These are phyloP conservation scores for Ectropis crepuscularia DNA, from an alignment of 2,888 invertebrate species.

Conservation along the genomic window DNA sequence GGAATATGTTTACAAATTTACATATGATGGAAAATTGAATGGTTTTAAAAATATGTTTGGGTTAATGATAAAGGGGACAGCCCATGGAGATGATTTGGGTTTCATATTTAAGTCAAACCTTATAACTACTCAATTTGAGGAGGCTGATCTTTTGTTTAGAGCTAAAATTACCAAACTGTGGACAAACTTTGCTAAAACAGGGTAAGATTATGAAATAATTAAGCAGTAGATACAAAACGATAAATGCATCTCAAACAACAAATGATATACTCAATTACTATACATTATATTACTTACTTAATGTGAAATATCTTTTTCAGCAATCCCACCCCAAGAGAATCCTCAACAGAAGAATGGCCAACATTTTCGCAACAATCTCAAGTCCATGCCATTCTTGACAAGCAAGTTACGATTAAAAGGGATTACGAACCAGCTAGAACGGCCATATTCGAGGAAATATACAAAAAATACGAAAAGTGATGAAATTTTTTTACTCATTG, in stretches of 20 bases:
- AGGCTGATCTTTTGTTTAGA: slow-evolving; percentile 44
- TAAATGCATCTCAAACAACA: background rate
- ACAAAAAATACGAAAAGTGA: slow-evolving; percentile 51
- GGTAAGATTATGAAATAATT: slow-evolving; percentile 49
- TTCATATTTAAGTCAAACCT: slow-evolving; percentile 11
- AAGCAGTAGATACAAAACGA: background rate
- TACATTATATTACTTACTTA: background rate
- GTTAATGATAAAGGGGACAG: slow-evolving; percentile 50
- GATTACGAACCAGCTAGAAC: slow-evolving; percentile 54
- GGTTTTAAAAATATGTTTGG: slow-evolving; percentile 44
- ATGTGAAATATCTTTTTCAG: slow-evolving; percentile 46
- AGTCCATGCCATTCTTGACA: slow-evolving; percentile 50
- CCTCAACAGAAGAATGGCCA: slow-evolving; percentile 47
- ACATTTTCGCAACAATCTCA: slow-evolving; percentile 41
- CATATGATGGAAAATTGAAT: slow-evolving; percentile 58
- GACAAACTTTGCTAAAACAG: slow-evolving; percentile 64
- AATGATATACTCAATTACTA: background rate
- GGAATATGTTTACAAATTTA: slow-evolving; percentile 57
- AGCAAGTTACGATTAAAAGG: slow-evolving; percentile 44
- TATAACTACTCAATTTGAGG: slow-evolving; percentile 28
- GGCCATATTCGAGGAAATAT: slow-evolving; percentile 53
- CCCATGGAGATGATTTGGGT: slow-evolving; percentile 56
- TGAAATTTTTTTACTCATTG: background rate
- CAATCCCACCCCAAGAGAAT: slow-evolving; percentile 44
- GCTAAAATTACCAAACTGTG: slow-evolving; percentile 58